Base-by-base conservation (phyloP, 2,113 vertebrate species). In the Urocolius indicus region DNA sequence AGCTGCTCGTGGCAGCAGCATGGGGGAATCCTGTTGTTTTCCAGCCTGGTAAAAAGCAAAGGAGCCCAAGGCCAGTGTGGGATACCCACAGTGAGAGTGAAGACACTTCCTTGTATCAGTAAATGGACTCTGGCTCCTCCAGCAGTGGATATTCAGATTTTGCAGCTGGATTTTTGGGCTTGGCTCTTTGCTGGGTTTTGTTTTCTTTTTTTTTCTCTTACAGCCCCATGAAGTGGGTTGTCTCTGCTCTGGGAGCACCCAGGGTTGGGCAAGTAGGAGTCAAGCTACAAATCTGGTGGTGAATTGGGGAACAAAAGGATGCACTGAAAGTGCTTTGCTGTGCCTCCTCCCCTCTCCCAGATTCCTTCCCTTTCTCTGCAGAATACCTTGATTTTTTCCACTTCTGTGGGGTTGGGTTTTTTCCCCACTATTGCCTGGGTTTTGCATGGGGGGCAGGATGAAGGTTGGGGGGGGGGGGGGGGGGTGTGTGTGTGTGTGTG, bases 131-230 rank as follows among this genome's bases (percentile, higher is more conserved):
- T 84, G 88, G 77, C 84, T 94, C 4, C 29, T 87, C 78, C 77
- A 62, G 82, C 90, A 91, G 93, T 0, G 4, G 71, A 71, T 67
- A 43, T 74, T 85, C 92, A 46, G 18, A 77, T 69, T 84, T 91
- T 9, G 2, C 94, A 87, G 87, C 80, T 95, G 94, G 93, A 14
- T 52, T 90, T 41, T 80, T 62, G 80, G 86, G 41, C 79, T 93
- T 90, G 72, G 83, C 72, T 89, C 86, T 93, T 68, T 75, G 49
- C 83, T 95, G 75, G 51, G 29, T 85, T 95, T 91, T 87, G 75
- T 95, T 58, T 80, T 83, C 75, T 87, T 59, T 61, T 63, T 68
- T 87, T 59, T 61, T 63, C 63, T 84, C 81, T 80, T 0, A 0
- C 36, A 82, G 69, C 58, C 49, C 62, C 41, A 3, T 27, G 84